Percentiles rank a stretch among this genome's conserved stretches.
These are phyloP conservation scores for Metalampra italica DNA, from an alignment of 2,888 invertebrate genomes.

Conservation along the genomic window DNA sequence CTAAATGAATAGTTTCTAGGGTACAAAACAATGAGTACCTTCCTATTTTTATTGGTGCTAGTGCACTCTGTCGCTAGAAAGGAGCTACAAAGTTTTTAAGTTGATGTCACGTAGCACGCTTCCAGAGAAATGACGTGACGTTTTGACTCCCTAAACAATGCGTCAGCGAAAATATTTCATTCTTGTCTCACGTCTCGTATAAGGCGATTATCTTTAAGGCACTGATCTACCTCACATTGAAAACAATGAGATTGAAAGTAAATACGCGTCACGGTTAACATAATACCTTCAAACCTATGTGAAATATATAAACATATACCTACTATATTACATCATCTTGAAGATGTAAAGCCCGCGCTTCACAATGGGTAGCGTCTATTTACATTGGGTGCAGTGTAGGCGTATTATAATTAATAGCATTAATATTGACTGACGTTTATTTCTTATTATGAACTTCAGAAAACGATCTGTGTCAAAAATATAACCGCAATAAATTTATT, in stretches of 20 bases:
- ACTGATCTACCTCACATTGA: slow-evolving; percentile 54
- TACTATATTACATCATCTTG: slow-evolving; percentile 6
- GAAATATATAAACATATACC: too few relatives aligned
- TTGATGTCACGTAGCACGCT: not conserved
- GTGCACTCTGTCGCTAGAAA: not conserved
- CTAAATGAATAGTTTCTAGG: too few relatives aligned
- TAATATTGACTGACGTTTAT: slow-evolving; percentile 42
- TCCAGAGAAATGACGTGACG: slow-evolving; percentile 7
- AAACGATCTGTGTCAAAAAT: slow-evolving; percentile 41
- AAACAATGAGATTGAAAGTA: slow-evolving; percentile 45
- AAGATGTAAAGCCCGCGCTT: slow-evolving; percentile 19
- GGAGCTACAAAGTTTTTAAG: not conserved
- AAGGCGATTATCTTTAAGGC: slow-evolving; percentile 51
- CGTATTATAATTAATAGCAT: slow-evolving; percentile 39
- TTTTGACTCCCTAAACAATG: slow-evolving; percentile 45
- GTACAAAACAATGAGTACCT: too few relatives aligned
- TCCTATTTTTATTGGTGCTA: slow-evolving; percentile 17
- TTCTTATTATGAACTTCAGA: slow-evolving; percentile 39
- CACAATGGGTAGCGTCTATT: slow-evolving; percentile 27
- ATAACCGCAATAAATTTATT: slow-evolving; percentile 33
- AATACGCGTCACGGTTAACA: slow-evolving; percentile 17
- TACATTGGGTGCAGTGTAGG: slow-evolving; percentile 29
- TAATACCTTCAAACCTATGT: not conserved
- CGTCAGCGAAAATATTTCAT: slow-evolving; percentile 57
- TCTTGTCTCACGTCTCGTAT: slow-evolving; percentile 55